phyloP scores from a whole-genome alignment of 2,113 vertebrate genomes.

The Mellivora capensis region DNA sequence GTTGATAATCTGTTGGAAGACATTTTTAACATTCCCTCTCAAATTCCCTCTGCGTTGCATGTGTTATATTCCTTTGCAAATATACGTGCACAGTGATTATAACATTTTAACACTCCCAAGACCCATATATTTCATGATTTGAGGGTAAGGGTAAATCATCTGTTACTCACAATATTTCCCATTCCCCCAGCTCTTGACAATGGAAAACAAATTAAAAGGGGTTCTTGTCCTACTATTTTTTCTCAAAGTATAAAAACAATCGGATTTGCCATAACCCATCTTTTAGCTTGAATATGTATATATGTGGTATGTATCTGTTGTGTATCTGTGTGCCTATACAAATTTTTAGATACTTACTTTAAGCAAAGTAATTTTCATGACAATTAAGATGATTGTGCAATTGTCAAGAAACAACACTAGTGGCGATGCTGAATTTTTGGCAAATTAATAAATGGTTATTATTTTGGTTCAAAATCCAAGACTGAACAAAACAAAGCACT shows the following conservation, averaged over 20 bases:
- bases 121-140: background rate
- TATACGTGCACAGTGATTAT: background rate
- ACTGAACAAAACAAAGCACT: constrained; percentile 56
- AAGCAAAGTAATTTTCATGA: constrained; percentile 29
- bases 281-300: background rate
- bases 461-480: constrained; percentile 49
- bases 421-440: constrained; percentile 37
- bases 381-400: constrained; percentile 33
- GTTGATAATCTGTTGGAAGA: background rate
- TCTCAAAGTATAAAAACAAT: background rate
- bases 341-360: background rate
- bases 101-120: background rate
- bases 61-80: background rate
- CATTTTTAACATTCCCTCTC: background rate
- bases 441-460: constrained; percentile 38
- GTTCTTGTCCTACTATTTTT: constrained; percentile 2
- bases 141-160: background rate
- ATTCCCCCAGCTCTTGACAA: background rate
- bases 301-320: background rate
- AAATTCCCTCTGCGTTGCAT: background rate
- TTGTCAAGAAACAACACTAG: constrained; percentile 43
- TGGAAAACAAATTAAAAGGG: constrained; percentile 27
- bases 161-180: background rate
- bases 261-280: background rate
- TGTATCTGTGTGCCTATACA: background rate